A percentile compares a stretch with the other conserved stretches of the same genome.
Evolutionary conservation across 2,113 vertebrate genomes (phyloP).

Genomic region (Colossoma macropomum): DNA sequence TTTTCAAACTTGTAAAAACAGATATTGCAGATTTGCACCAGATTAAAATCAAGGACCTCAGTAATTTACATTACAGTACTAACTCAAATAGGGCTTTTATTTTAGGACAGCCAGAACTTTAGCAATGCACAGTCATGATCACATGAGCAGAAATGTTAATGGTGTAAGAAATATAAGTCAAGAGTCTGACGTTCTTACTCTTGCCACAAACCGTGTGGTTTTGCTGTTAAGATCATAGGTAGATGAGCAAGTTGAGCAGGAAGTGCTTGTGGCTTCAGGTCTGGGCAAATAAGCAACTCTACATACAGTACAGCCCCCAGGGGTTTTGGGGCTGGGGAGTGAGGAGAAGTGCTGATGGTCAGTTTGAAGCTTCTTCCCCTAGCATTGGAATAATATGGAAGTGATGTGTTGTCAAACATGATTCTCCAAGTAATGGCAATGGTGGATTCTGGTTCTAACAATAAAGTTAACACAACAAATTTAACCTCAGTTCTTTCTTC

Average conservation of each 20-base stretch:
- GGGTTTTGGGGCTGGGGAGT: background rate
- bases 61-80: too few species aligned
- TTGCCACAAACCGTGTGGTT: background rate
- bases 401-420: background rate
- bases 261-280: background rate
- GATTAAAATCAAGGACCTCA: too few species aligned
- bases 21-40: too few species aligned
- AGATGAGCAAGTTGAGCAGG: background rate
- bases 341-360: too few species aligned
- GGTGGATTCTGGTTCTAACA: background rate
- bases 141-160: background rate
- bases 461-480: too few species aligned
- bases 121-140: background rate
- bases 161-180: background rate
- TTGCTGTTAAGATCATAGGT: background rate
- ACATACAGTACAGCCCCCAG: background rate
- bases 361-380: too few species aligned
- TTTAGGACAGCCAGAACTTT: background rate
- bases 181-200: background rate
- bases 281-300: background rate
- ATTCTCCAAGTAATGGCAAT: background rate
- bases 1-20: too few species aligned
- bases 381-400: too few species aligned
- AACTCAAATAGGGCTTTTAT: too few species aligned
- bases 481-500: too few species aligned